Percentiles rank a stretch among this genome's conserved stretches.
These are phyloP conservation scores for Bos taurus DNA, from an alignment of 2,113 vertebrate genomes.

Conservation along the genomic window DNA sequence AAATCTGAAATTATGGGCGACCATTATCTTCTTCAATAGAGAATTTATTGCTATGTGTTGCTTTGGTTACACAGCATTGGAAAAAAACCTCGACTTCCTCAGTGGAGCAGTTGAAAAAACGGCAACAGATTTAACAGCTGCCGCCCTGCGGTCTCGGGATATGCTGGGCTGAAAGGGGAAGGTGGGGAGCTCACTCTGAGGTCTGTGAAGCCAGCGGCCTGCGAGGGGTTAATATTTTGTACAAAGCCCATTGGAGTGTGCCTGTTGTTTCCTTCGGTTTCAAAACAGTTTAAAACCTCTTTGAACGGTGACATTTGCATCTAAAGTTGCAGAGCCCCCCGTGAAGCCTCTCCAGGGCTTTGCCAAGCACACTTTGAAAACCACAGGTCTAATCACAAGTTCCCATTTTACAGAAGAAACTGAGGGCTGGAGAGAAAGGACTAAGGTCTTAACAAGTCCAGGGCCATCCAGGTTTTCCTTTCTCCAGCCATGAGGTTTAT, in stretches of 20 bases:
- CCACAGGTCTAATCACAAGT: background rate
- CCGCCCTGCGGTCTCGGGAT: background rate
- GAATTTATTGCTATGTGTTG: background rate
- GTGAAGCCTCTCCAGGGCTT: background rate
- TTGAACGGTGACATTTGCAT: background rate
- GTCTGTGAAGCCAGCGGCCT: background rate
- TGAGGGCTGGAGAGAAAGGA: background rate
- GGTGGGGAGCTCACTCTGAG: background rate
- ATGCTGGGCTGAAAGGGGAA: background rate
- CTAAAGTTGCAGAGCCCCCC: background rate
- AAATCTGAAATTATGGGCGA: background rate
- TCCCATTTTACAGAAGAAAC: background rate
- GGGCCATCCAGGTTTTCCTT: background rate
- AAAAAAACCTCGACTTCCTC: background rate
- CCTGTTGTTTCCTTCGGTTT: background rate
- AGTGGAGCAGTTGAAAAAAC: background rate
- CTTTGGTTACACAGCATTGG: background rate
- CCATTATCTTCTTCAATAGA: background rate
- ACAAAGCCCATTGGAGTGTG: background rate
- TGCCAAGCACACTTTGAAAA: background rate
- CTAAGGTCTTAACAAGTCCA: background rate
- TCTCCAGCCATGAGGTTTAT: background rate
- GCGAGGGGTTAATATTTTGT: background rate
- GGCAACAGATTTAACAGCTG: conserved; percentile 22
- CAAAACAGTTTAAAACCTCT: background rate